Conservation (phyloP, 2,888 invertebrate species). For the Dysmachus trigonus region DNA sequence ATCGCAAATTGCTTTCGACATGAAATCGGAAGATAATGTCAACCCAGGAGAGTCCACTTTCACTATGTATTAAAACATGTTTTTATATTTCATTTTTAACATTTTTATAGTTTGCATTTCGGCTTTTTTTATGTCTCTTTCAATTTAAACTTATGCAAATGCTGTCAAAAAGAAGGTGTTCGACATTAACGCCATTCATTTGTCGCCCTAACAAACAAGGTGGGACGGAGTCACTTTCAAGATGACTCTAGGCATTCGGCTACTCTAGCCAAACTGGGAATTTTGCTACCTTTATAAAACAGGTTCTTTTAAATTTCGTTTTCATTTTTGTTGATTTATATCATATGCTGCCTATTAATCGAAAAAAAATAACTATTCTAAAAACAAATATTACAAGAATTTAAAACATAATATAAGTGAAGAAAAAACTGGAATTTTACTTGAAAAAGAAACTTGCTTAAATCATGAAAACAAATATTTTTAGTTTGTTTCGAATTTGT, state of each 20-base stretch:
- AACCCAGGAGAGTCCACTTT: conserved; percentile 4
- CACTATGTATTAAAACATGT: neutral
- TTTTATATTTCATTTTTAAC: neutral
- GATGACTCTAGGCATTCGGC: neutral
- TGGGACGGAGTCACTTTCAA: neutral
- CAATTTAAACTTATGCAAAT: neutral
- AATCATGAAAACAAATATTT: neutral
- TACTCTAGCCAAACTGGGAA: neutral
- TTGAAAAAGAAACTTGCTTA: neutral
- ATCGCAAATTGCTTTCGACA: neutral
- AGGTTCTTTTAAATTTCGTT: neutral
- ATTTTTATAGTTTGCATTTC: conserved; percentile 1
- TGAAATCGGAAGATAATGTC: conserved; percentile 9
- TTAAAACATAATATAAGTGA: neutral
- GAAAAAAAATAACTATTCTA: neutral
- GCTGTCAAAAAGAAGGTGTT: neutral
- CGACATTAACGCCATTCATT: conserved; percentile 6
- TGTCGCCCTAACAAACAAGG: neutral
- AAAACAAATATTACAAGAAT: neutral
- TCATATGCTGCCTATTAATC: neutral
- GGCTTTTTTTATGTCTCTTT: neutral
- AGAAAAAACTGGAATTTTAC: neutral
- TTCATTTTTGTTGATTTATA: neutral
- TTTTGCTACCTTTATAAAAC: conserved; percentile 4
- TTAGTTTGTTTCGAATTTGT: neutral